These are phyloP conservation scores for Tichodroma muraria DNA, from an alignment of 2,113 vertebrate species.

Conservation along the genomic window DNA sequence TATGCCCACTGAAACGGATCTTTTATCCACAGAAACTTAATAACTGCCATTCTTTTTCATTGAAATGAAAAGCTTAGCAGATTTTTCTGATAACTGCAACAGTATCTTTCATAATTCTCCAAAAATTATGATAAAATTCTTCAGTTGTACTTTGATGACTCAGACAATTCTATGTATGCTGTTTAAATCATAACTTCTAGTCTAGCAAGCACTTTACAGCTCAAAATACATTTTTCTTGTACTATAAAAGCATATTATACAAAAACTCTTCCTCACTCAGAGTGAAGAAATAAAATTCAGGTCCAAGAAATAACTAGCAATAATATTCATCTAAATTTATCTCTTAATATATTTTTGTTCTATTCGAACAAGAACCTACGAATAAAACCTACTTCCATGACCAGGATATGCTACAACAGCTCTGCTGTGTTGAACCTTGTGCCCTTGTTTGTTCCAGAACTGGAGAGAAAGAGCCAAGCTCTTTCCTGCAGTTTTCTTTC, in stretches of 20 bases:
- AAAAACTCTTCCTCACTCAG: not conserved
- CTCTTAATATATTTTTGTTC: not conserved
- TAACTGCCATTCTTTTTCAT: not conserved
- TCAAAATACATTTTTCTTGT: not conserved
- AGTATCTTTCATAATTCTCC: not conserved
- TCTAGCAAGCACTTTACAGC: not conserved
- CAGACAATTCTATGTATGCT: not conserved
- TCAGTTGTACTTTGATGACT: not conserved
- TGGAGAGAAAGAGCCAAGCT: not conserved
- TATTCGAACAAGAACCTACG: not conserved
- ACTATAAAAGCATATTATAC: not conserved
- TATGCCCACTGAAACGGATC: not conserved
- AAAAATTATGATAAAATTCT: not conserved
- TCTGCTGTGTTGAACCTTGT: not conserved
- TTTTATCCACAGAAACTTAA: not conserved
- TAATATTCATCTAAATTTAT: not conserved
- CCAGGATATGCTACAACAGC: not conserved
- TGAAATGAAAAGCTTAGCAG: not conserved
- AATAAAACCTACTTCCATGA: not conserved
- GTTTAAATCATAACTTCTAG: not conserved
- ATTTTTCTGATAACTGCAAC: not conserved
- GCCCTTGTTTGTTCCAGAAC: not conserved
- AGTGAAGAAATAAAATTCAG: not conserved
- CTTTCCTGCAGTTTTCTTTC: not conserved
- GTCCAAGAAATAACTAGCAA: not conserved